A percentile compares a stretch with the other conserved stretches of the same genome.
These are phyloP conservation scores for Cyrtorhinus lividipennis DNA, from an alignment of 1,140 invertebrate species.

Conservation along the genomic window DNA sequence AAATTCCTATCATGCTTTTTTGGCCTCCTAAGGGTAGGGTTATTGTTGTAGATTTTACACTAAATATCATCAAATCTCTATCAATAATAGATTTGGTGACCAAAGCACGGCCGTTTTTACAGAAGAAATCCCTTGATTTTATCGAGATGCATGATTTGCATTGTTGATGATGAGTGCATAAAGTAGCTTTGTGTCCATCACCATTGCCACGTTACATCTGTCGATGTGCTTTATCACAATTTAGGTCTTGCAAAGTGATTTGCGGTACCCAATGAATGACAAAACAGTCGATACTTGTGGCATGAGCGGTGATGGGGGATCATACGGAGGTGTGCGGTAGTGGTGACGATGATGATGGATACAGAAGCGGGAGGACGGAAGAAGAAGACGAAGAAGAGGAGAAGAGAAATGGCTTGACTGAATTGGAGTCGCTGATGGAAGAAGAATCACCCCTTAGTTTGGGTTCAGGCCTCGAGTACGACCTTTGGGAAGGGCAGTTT, in stretches of 20 bases:
- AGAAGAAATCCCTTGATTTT: no score
- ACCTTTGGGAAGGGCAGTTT: slow-evolving; percentile 76
- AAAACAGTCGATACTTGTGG: neutral
- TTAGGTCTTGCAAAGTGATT: neutral
- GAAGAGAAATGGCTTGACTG: neutral
- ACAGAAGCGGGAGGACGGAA: slow-evolving; percentile 5
- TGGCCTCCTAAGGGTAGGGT: no score
- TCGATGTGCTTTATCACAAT: neutral
- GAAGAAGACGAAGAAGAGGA: slow-evolving; percentile 3
- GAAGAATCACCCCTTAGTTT: neutral
- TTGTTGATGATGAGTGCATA: no score
- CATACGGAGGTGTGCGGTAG: slow-evolving; percentile 4
- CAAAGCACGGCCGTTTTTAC: no score
- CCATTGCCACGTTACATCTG: no score
- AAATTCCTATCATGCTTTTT: no score
- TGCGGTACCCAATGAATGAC: neutral
- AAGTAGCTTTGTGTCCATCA: no score
- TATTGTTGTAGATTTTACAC: no score
- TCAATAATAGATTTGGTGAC: no score
- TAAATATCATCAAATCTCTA: no score
- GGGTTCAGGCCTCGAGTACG: slow-evolving; percentile 53
- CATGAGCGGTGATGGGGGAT: slow-evolving; percentile 5
- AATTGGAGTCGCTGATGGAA: neutral
- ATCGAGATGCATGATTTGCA: no score
- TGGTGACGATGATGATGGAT: slow-evolving; percentile 5